Evolutionary conservation across 2,113 vertebrate genomes (phyloP).

Genomic region (Marcusenius ussheri): DNA sequence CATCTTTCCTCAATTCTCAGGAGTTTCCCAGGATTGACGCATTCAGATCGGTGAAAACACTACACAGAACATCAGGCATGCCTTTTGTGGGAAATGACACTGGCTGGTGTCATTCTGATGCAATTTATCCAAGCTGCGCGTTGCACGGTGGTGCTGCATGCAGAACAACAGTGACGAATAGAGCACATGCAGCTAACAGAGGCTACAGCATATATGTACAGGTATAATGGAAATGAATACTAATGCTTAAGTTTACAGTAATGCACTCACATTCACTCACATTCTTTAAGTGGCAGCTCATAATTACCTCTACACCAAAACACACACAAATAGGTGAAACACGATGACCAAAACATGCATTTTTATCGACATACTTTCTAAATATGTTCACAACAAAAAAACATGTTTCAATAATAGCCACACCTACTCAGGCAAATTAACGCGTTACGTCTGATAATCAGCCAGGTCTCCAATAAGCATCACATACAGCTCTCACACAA

Average conservation of each 20-base stretch:
- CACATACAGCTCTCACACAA: too few species aligned
- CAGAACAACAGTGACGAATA: background rate
- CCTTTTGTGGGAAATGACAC: background rate
- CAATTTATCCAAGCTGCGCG: background rate
- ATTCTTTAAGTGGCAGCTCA: background rate
- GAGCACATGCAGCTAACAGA: background rate
- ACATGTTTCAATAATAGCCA: background rate
- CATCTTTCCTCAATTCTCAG: background rate
- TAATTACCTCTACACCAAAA: background rate
- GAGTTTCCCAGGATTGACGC: background rate
- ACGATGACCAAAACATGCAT: background rate
- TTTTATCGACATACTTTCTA: background rate
- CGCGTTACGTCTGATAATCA: background rate
- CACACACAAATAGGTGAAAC: background rate
- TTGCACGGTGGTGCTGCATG: background rate
- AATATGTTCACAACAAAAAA: background rate
- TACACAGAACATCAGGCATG: background rate
- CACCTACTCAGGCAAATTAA: background rate
- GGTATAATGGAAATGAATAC: background rate
- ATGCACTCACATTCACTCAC: background rate
- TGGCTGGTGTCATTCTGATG: background rate
- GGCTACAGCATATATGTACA: background rate
- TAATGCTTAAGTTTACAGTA: background rate
- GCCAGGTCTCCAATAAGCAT: background rate
- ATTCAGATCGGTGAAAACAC: background rate